Base-by-base conservation (phyloP, 92 coral and sea anemone genomes). In the Desmophyllum pertusum region DNA sequence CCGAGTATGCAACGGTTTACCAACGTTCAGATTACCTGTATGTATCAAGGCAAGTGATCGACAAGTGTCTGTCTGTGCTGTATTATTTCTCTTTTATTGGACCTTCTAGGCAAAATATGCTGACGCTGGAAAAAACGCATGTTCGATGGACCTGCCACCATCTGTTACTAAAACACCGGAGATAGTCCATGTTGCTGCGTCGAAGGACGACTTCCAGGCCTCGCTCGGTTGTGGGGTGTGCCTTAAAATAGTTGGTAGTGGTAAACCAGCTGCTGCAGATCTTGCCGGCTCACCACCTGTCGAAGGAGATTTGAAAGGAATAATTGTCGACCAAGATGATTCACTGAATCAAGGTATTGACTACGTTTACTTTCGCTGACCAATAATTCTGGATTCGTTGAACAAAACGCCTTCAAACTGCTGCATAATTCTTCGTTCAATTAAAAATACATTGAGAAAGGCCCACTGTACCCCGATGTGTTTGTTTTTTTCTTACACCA, bases 171-270 rank as follows among this genome's bases (percentile, higher is more conserved):
- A 59, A 9, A 77, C 79, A 61, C 89, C 93, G 17, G 93, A 83
- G 6, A 88, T 91, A 84, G 31, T 93, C 23, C 78, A 63, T 61
- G 87, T 93, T 25, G 93, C 94, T 14, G 97, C 87, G 27, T 86
- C 92, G 5, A 81, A 86, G 59, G 89, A 93, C 11, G 91, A 91
- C 81, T 91, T 75, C 73, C 97, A 93, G 75, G 74, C 75, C 21
- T 88, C 94, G 40, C 76, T 93, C 18, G 94, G 93, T 15, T 93
- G 97, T 74, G 97, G 97, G 46, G 85, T 91, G 83, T 93, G 97
- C 30, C 72, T 93, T 27, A 83, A 85, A 62, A 91, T 93, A 15
- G 45, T 38, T 15, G 94, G 92, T 0, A 80, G 79, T 61, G 88
- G 90, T 13, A 88, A 81, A n/a, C 90, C 93, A 23, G 85, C 91